These are phyloP conservation scores for Madoqua kirkii DNA, from an alignment of 2,113 vertebrate species.

Conservation along the genomic window DNA sequence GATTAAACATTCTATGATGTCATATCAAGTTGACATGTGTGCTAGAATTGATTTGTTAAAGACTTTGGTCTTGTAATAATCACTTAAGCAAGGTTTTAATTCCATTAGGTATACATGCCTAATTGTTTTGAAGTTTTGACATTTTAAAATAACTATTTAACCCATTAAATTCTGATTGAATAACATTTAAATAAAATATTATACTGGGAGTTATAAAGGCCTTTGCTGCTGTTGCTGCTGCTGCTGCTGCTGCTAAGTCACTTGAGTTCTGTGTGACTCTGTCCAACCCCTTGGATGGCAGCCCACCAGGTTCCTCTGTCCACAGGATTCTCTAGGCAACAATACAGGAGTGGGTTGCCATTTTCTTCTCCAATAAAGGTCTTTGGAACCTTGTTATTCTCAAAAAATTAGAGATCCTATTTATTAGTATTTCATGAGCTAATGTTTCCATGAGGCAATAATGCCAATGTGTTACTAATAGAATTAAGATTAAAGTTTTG, in stretches of 20 bases:
- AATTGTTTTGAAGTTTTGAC: not conserved
- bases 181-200: not conserved
- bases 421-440: not conserved
- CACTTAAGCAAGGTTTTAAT: not conserved
- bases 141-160: not conserved
- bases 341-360: too few relatives aligned
- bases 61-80: not conserved
- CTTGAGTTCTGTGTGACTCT: too few relatives aligned
- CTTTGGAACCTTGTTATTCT: not conserved
- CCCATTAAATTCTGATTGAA: not conserved
- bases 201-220: not conserved
- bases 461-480: not conserved
- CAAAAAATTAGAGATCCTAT: not conserved
- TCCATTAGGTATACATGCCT: not conserved
- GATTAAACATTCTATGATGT: not conserved
- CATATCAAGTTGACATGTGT: not conserved
- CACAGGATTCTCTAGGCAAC: too few relatives aligned
- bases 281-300: too few relatives aligned
- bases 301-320: too few relatives aligned
- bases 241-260: too few relatives aligned
- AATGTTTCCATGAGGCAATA: not conserved
- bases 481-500: not conserved
- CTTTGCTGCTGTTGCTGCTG: not conserved
- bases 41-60: constrained; percentile 12
- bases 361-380: not conserved